Conservation (phyloP, 2,113 vertebrate genomes). For the Acrocephalus arundinaceus region DNA sequence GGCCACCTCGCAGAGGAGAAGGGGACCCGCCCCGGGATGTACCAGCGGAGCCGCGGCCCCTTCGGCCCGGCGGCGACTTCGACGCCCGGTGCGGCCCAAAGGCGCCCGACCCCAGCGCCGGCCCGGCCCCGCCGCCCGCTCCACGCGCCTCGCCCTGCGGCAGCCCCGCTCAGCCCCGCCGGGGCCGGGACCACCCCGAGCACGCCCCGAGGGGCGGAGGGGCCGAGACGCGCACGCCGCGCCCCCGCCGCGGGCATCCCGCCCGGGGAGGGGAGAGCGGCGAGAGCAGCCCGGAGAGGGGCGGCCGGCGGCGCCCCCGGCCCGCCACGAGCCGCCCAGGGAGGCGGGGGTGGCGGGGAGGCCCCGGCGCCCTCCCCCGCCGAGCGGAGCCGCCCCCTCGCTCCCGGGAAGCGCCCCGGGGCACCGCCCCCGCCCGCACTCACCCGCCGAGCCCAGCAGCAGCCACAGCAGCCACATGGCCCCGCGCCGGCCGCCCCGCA, state of each 20-base stretch:
- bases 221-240: neutral
- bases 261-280: neutral
- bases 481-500: too few relatives aligned
- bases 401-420: too few relatives aligned
- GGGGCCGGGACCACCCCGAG: neutral
- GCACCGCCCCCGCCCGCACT: too few relatives aligned
- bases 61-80: neutral
- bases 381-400: too few relatives aligned
- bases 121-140: neutral
- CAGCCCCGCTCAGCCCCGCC: neutral
- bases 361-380: too few relatives aligned
- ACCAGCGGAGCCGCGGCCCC: neutral
- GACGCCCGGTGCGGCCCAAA: neutral
- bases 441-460: too few relatives aligned
- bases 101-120: too few relatives aligned
- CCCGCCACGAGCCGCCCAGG: neutral
- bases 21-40: neutral
- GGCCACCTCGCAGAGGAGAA: neutral
- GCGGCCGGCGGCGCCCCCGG: neutral
- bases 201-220: neutral
- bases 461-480: too few relatives aligned
- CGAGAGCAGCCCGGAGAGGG: neutral
- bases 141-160: constrained; percentile 19
- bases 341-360: neutral
- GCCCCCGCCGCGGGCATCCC: neutral